Conservation (phyloP, 1,140 invertebrate genomes). For the Agrypnia vestita region DNA sequence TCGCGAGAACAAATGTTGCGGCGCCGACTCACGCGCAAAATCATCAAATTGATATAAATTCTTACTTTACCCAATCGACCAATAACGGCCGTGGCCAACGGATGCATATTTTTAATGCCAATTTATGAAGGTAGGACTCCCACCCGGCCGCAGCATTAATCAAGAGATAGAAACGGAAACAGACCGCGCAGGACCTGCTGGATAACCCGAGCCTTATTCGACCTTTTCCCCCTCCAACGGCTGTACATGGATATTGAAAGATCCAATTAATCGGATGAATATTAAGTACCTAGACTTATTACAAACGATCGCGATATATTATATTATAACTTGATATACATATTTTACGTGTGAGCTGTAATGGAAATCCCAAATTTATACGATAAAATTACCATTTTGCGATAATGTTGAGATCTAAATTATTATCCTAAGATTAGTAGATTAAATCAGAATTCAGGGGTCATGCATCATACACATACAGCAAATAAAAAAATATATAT, state of each 20-base stretch:
- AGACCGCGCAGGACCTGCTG: slow-evolving; percentile 28
- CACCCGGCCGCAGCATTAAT: slow-evolving; percentile 44
- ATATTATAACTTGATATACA: slow-evolving; percentile 13
- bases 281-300: slow-evolving; percentile 14
- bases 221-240: not conserved
- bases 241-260: slow-evolving; percentile 21
- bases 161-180: slow-evolving; percentile 21
- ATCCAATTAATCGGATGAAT: slow-evolving; percentile 32
- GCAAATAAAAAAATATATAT: too few species aligned
- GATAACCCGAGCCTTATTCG: not conserved
- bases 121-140: slow-evolving; percentile 49
- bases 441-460: too few species aligned
- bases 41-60: slow-evolving; percentile 42
- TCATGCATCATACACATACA: too few species aligned
- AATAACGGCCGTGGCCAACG: slow-evolving; percentile 36
- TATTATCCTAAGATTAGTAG: too few species aligned
- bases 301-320: not conserved
- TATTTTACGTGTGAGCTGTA: slow-evolving; percentile 7
- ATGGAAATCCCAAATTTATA: slow-evolving; percentile 10
- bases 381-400: slow-evolving; percentile 14
- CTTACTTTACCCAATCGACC: slow-evolving; percentile 46
- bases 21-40: slow-evolving; percentile 5
- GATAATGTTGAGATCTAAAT: not conserved
- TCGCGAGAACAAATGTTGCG: slow-evolving; percentile 49
- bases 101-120: slow-evolving; percentile 58